Evolutionary conservation across 2,113 vertebrate species (phyloP).

Genomic region (Anolis carolinensis): DNA sequence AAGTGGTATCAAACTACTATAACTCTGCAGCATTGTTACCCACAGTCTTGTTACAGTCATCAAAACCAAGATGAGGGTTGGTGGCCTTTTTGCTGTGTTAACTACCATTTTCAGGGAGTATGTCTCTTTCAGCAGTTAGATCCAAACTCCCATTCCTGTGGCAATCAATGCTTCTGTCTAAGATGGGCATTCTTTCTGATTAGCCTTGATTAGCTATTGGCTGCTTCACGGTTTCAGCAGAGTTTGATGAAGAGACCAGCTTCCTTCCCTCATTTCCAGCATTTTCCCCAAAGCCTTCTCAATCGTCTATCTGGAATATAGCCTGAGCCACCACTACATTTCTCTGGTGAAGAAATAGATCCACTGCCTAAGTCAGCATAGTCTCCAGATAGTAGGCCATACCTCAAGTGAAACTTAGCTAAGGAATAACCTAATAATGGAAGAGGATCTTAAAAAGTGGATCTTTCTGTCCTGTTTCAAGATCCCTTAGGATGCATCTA

Average conservation of each 20-base stretch:
- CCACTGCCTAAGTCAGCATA: background rate
- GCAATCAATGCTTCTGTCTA: constrained; percentile 58
- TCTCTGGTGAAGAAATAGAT: background rate
- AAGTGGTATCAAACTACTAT: too few relatives aligned
- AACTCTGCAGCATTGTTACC: too few relatives aligned
- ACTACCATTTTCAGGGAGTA: background rate
- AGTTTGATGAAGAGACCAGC: constrained; percentile 62
- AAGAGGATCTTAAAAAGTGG: background rate
- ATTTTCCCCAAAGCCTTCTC: constrained; percentile 62
- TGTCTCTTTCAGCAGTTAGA: background rate
- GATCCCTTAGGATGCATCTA: background rate
- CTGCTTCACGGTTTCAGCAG: constrained; percentile 46
- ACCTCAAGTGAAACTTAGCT: background rate
- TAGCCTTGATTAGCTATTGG: constrained; percentile 72
- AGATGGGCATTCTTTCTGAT: constrained; percentile 67
- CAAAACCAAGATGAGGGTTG: background rate
- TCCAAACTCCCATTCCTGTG: constrained; percentile 26
- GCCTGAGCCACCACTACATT: background rate
- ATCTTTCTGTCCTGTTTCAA: background rate
- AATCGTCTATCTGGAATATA: constrained; percentile 42
- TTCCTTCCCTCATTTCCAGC: constrained; percentile 62
- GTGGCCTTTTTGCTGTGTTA: background rate
- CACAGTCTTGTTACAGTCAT: too few relatives aligned
- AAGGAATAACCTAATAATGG: too few relatives aligned
- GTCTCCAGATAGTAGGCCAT: background rate